A percentile compares a stretch with the other conserved stretches of the same genome.
These are phyloP conservation scores for Eublepharis macularius DNA, from an alignment of 2,113 vertebrate species.

Conservation along the genomic window DNA sequence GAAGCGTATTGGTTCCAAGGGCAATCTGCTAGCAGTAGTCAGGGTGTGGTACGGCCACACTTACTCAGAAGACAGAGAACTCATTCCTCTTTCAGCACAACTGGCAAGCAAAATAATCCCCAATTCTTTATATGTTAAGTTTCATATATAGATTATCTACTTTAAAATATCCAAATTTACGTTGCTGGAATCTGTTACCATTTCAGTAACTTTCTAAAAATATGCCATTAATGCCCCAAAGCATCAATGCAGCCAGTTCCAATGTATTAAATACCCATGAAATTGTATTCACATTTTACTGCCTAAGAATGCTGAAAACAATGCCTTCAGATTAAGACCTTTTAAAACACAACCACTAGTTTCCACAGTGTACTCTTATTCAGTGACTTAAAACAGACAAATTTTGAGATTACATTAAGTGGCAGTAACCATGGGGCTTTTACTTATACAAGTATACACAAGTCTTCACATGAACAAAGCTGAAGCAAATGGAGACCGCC, in stretches of 20 bases:
- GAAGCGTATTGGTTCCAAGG: not conserved
- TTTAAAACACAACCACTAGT: not conserved
- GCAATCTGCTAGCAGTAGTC: not conserved
- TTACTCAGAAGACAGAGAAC: not conserved
- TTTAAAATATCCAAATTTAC: not conserved
- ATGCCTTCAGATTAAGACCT: constrained; percentile 8
- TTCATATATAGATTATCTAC: not conserved
- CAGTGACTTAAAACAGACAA: not conserved
- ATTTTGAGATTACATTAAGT: not conserved
- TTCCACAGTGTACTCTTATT: not conserved
- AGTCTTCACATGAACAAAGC: constrained; percentile 9
- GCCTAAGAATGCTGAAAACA: constrained; percentile 26
- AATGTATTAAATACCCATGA: constrained; percentile 20
- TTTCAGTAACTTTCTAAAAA: constrained; percentile 43
- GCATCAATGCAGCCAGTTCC: constrained; percentile 42
- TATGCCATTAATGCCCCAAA: constrained; percentile 49
- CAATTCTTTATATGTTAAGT: not conserved
- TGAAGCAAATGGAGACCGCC: constrained; percentile 22
- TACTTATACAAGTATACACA: not conserved
- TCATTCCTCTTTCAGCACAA: not conserved
- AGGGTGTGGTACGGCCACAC: not conserved
- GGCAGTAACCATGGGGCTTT: not conserved
- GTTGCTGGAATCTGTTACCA: constrained; percentile 32
- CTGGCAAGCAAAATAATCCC: not conserved
- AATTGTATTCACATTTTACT: constrained; percentile 49